Conservation (phyloP, 1,140 invertebrate genomes). For the Drosophila ohnishii region DNA sequence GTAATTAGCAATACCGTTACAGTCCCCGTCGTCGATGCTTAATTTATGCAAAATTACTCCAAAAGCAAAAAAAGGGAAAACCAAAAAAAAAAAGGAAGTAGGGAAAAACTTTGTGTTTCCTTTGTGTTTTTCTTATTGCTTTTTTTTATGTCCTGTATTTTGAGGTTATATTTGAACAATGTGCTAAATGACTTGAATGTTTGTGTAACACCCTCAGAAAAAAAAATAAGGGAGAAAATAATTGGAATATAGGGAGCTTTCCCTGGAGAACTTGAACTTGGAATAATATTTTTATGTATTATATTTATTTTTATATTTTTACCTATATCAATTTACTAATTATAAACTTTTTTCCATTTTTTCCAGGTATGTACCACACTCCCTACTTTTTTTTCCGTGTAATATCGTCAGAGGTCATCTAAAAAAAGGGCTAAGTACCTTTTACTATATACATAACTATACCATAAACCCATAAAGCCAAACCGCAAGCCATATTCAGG, state of each 20-base stretch:
- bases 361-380: conserved; percentile 39
- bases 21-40: conserved; percentile 56
- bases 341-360: neutral
- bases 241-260: neutral
- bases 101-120: conserved; percentile 26
- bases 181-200: conserved; percentile 73
- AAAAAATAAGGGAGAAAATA: conserved; percentile 8
- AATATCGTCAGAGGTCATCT: conserved; percentile 39
- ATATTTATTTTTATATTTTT: neutral
- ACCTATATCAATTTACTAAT: conserved; percentile 12
- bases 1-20: conserved; percentile 75
- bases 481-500: conserved; percentile 19
- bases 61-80: neutral
- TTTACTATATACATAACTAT: conserved; percentile 8
- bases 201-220: conserved; percentile 33
- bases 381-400: neutral
- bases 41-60: conserved; percentile 70
- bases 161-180: conserved; percentile 67
- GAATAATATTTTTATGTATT: neutral
- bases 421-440: conserved; percentile 41
- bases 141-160: conserved; percentile 32
- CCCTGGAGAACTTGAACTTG: neutral
- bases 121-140: neutral
- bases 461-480: conserved; percentile 23
- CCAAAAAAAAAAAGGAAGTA: neutral